Percentiles rank a stretch among this genome's conserved stretches.
These are phyloP conservation scores for Isoperla grammatica DNA, from an alignment of 2,888 invertebrate genomes.

Conservation along the genomic window DNA sequence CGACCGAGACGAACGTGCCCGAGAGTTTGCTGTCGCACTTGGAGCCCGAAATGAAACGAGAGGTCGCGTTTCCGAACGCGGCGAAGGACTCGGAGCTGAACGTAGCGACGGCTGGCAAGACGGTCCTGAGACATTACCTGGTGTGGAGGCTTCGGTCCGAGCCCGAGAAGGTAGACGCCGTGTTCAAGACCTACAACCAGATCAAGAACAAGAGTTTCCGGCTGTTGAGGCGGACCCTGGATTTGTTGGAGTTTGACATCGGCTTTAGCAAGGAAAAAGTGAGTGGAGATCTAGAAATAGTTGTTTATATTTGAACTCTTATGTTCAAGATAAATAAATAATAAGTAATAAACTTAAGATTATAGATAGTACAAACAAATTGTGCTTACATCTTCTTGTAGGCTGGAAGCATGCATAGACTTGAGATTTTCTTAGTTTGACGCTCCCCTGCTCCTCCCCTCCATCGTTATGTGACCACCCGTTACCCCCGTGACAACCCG, in stretches of 20 bases:
- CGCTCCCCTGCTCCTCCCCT: no score
- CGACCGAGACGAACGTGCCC: constrained; percentile 41
- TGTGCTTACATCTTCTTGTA: no score
- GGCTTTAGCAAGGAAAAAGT: constrained; percentile 45
- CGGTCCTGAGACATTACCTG: constrained; percentile 38
- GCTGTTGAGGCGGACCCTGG: constrained; percentile 50
- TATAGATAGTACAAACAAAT: no score
- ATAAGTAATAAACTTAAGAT: no score
- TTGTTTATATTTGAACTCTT: no score
- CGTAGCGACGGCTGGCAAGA: neutral
- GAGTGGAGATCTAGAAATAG: no score
- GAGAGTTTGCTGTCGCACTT: constrained; percentile 40
- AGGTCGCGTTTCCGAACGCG: neutral
- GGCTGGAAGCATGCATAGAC: no score
- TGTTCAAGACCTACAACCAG: constrained; percentile 41
- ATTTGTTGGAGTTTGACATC: constrained; percentile 51
- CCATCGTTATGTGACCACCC: no score
- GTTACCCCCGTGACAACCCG: no score
- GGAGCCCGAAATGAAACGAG: neutral
- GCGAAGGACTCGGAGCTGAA: neutral
- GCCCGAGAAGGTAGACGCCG: constrained; percentile 39
- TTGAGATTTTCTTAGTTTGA: no score
- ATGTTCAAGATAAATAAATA: no score
- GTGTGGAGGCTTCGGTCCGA: constrained; percentile 43
- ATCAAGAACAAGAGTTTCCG: constrained; percentile 46